Evolutionary conservation across 2,113 vertebrate species (phyloP).

Genomic region (Sialia sialis): DNA sequence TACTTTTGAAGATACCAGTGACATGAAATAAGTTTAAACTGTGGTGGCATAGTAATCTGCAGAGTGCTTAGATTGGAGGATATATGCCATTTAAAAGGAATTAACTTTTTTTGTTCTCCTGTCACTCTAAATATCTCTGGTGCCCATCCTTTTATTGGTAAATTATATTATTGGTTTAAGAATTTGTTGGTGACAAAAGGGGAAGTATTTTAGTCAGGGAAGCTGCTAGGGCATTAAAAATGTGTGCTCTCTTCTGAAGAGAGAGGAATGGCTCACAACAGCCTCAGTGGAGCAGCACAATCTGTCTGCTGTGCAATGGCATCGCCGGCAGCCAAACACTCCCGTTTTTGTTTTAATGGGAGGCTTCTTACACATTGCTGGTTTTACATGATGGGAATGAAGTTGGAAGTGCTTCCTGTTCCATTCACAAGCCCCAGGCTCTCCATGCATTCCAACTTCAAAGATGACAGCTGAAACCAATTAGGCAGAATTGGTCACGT

Average conservation of each 20-base stretch:
- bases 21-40: background rate
- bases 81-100: background rate
- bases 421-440: conserved; percentile 66
- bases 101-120: conserved; percentile 4
- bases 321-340: conserved; percentile 67
- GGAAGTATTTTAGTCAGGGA: conserved; percentile 44
- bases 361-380: conserved; percentile 66
- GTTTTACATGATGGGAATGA: conserved; percentile 72
- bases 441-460: conserved; percentile 54
- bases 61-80: background rate
- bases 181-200: conserved; percentile 39
- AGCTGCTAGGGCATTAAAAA: conserved; percentile 58
- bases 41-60: background rate
- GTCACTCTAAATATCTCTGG: conserved; percentile 11
- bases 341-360: conserved; percentile 68
- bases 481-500: conserved; percentile 69
- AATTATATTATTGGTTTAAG: conserved; percentile 37
- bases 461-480: conserved; percentile 75
- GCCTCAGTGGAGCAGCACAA: conserved; percentile 44
- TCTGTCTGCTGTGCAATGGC: conserved; percentile 63
- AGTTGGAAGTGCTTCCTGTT: conserved; percentile 70
- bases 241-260: conserved; percentile 29
- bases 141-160: conserved; percentile 10
- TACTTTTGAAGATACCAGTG: background rate
- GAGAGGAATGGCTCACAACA: conserved; percentile 50